Evolutionary conservation across 1,140 invertebrate species (phyloP).

Genomic region (Carposina sasakii): DNA sequence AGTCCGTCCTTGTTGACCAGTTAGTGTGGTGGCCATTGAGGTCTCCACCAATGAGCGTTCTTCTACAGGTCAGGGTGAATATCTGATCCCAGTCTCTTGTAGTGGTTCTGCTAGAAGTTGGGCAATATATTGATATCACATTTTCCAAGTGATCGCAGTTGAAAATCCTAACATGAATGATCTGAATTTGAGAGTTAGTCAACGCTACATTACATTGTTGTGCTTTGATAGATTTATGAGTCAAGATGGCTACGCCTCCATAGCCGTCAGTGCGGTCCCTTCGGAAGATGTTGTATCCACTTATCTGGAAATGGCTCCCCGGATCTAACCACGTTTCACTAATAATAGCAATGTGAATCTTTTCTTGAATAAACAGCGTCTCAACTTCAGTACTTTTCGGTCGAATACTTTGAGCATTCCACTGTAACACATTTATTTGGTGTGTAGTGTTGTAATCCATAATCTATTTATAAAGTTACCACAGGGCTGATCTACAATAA

Average conservation of each 20-base stretch:
- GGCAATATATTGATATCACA: conserved; percentile 23
- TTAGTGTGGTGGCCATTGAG: conserved; percentile 19
- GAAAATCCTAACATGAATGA: conserved; percentile 3
- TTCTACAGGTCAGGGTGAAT: conserved; percentile 10
- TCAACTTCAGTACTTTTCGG: conserved; percentile 16
- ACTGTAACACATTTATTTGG: conserved; percentile 19
- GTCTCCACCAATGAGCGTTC: conserved; percentile 14
- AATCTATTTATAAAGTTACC: neutral
- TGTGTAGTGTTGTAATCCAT: neutral
- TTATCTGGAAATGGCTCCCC: conserved; percentile 3
- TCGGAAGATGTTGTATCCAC: conserved; percentile 12
- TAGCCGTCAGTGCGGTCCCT: conserved; percentile 14
- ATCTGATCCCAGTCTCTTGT: conserved; percentile 24
- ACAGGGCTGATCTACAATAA: neutral
- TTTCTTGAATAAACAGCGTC: conserved; percentile 13
- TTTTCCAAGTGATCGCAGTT: conserved; percentile 17
- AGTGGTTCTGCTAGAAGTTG: conserved; percentile 4
- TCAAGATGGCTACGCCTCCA: conserved; percentile 13
- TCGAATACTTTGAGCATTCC: conserved; percentile 20
- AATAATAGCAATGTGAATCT: conserved; percentile 18
- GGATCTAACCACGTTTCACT: conserved; percentile 19
- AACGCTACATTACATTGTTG: too few relatives aligned
- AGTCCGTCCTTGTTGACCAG: conserved; percentile 22
- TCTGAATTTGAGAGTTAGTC: neutral
- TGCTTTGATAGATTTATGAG: conserved; percentile 15